Evolutionary conservation across 2,888 invertebrate genomes (phyloP).

Genomic region (Liopterus haemorrhoidalis): DNA sequence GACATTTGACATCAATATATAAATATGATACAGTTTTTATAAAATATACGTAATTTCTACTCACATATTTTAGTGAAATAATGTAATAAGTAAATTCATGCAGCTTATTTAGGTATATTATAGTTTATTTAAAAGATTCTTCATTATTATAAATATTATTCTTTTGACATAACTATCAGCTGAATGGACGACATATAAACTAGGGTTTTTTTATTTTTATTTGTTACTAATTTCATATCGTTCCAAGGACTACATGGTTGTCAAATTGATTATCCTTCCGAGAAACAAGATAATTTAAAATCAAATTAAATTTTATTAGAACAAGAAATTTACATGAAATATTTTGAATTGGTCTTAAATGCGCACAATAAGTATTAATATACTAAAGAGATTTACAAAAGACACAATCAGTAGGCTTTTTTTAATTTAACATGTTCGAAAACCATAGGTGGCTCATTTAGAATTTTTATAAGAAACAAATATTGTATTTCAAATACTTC

Average conservation of each 20-base stretch:
- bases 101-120: neutral
- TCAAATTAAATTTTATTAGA: neutral
- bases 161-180: no score
- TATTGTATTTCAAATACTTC: neutral
- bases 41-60: neutral
- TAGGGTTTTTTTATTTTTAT: no score
- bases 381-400: neutral
- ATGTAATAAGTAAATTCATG: slow-evolving; percentile 3
- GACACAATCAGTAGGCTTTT: neutral
- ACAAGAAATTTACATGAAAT: neutral
- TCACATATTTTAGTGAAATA: neutral
- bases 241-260: no score
- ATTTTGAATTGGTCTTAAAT: neutral
- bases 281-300: no score
- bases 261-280: no score
- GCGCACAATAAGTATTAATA: neutral
- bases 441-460: slow-evolving; percentile 1
- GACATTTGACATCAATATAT: neutral
- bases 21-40: neutral
- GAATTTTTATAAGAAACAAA: neutral
- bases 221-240: no score
- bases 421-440: neutral
- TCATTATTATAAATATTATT: no score
- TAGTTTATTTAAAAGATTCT: no score
- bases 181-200: no score